These are phyloP conservation scores for Drosophila pallidifrons DNA, from an alignment of 1,140 invertebrate species.

Conservation along the genomic window DNA sequence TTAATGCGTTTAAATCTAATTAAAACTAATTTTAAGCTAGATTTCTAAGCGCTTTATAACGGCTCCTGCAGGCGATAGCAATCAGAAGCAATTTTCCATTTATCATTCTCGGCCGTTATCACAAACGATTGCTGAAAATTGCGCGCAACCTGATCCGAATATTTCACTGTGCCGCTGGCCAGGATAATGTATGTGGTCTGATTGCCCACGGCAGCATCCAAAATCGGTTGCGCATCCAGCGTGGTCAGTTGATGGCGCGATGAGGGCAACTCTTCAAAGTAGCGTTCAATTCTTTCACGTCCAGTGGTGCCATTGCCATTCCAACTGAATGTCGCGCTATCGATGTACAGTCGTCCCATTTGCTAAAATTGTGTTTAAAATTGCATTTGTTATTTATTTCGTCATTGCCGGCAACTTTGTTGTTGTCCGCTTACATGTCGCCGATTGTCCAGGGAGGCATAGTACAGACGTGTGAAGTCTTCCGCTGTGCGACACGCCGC, in stretches of 20 bases:
- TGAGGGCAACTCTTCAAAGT: constrained; percentile 90
- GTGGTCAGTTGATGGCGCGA: constrained; percentile 90
- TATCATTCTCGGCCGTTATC: constrained; percentile 92
- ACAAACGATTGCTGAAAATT: constrained; percentile 93
- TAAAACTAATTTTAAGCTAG: background rate
- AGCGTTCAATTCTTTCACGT: constrained; percentile 91
- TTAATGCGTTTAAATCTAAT: background rate
- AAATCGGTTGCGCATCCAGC: constrained; percentile 92
- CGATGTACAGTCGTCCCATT: constrained; percentile 91
- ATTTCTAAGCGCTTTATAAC: background rate
- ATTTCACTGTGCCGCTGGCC: constrained; percentile 90
- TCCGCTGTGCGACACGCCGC: constrained; percentile 91
- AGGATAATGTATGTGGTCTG: constrained; percentile 91
- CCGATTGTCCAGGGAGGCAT: constrained; percentile 92
- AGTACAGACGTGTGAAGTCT: constrained; percentile 93
- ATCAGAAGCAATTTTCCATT: constrained; percentile 96
- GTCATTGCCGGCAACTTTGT: constrained; percentile 17
- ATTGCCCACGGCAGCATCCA: constrained; percentile 88
- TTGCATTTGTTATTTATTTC: constrained; percentile 18
- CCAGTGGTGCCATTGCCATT: constrained; percentile 93
- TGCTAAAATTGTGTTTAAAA: constrained; percentile 85
- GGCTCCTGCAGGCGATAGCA: constrained; percentile 91
- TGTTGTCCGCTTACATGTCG: constrained; percentile 88
- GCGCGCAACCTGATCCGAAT: constrained; percentile 86
- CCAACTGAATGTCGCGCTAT: constrained; percentile 92